Base-by-base conservation (phyloP, 2,797 vertebrate species). In the Pelobates cultripes region DNA sequence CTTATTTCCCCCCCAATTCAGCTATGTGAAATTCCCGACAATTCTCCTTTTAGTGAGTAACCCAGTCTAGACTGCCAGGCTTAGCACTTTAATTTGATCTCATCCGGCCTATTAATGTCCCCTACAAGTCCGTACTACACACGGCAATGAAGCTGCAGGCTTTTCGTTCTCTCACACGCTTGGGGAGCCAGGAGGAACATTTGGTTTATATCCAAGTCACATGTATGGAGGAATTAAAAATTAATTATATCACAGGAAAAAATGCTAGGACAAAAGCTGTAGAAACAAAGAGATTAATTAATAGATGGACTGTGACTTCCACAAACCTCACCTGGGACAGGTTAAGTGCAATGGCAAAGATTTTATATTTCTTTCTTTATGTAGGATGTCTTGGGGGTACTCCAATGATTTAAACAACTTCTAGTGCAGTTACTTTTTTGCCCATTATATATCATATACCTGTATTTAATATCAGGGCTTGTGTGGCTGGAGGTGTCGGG, bases 131-230 rank as follows among this genome's bases (percentile, higher is more conserved):
- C 42, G 28, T 17, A 55, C 28, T 43, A 57, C 45, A 70, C 28
- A 77, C 41, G 5, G 64, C 78, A 57, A 6, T 0, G 61, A 47
- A 61, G 40, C 64, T 14, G 57, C 10, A n/a, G 28, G 2, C n/a
- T 3, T n/a, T 9, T 57, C 43, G 17, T 53, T 60, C 15, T 44
- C 28, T 82, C 69, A 73, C 17, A 47, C 17, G 70, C 47, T 67
- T 55, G 12, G 4, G 42, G 17, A n/a, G 70, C 42, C 28, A 15
- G 51, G 17, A 3, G 41, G 69, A 77, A 66, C 74, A 73, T 73
- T 77, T 77, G 75, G 61, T 77, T 73, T 57, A 12, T 28, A 14
- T 73, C 80, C 80, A 82, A 72, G 69, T 77, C 80, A 82, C 69
- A 71, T 82, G 80, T 51, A 66, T 67, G 74, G 43, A 47, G 79